phyloP scores from a whole-genome alignment of 1,140 invertebrate species.

The Tetragnatha versicolor region DNA sequence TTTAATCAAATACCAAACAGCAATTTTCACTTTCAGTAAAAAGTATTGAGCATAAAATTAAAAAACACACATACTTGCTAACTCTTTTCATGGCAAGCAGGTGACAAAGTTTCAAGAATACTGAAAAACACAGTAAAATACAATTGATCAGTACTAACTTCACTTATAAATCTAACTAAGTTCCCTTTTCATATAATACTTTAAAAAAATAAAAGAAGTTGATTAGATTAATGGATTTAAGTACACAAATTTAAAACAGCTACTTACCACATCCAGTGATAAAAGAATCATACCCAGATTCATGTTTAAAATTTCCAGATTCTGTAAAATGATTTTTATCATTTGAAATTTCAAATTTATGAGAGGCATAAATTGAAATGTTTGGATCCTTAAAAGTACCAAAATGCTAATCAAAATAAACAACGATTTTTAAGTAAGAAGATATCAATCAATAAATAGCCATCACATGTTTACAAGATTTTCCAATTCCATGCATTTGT shows the following conservation, averaged over 20 bases:
- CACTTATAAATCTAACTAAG: too few relatives aligned
- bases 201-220: conserved; percentile 3
- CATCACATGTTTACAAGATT: too few relatives aligned
- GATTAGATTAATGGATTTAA: too few relatives aligned
- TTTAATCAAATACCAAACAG: background rate
- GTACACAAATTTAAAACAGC: background rate
- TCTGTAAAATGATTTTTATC: background rate
- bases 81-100: conserved; percentile 14
- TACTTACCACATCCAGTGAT: conserved; percentile 71
- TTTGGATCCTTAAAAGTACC: too few relatives aligned
- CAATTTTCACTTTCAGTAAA: too few relatives aligned
- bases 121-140: conserved; percentile 10
- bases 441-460: too few relatives aligned
- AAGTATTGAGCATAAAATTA: background rate
- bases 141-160: too few relatives aligned
- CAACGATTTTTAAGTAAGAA: too few relatives aligned
- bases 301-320: conserved; percentile 69
- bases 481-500: too few relatives aligned
- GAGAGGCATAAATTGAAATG: too few relatives aligned
- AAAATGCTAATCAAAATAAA: too few relatives aligned
- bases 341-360: background rate
- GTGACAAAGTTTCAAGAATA: conserved; percentile 43
- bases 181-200: too few relatives aligned
- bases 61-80: background rate
- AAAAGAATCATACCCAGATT: conserved; percentile 80